Base-by-base conservation (phyloP, 2,113 vertebrate genomes). In the Procavia capensis region DNA sequence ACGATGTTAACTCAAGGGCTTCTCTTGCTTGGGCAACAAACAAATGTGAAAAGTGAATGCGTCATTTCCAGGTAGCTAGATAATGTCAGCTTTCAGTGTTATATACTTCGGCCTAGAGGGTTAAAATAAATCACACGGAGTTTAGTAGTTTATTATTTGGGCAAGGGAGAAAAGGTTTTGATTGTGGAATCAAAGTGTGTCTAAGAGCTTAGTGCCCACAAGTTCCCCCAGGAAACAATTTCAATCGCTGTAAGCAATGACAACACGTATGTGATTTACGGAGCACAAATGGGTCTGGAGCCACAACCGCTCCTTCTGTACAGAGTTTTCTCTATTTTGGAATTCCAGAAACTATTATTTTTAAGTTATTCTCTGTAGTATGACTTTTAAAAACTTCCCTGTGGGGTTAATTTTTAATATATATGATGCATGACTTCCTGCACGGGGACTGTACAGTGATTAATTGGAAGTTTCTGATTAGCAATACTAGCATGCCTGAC, bases 71-170 rank as follows among this genome's bases (percentile, higher is more conserved):
- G 29, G 19, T 50, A 66, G 82, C 9, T 57, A 90, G 36, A 68
- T 72, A 70, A 90, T n/a, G 74, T 36, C 57, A 79, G 54, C 11
- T 74, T 95, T 92, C 17, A 36, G 22, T 45, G n/a, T 29, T 72
- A 61, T 29, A 76, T 17, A 68, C 92, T 96, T 95, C 47, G 88
- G 61, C 41, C 75, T 84, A 75, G 36, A 90, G 11, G n/a, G 63
- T n/a, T 85, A 72, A 78, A 91, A 64, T 59, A 66, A 68, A 85
- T 78, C 31, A 50, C 5, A 50, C 5, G 63, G 20, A 79, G 27
- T 80, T 79, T n/a, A 79, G 27, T 20, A 63, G 7, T 19, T 93
- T 86, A 84, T 96, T 54, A 59, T 59, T 25, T 72, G 4, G 4
- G 25, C 39, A 74, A 64, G 14, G 79, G 54, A 91, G 66, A 83